These are phyloP conservation scores for Venustoraphidia nigricollis DNA, from an alignment of 2,888 invertebrate genomes.

Conservation along the genomic window DNA sequence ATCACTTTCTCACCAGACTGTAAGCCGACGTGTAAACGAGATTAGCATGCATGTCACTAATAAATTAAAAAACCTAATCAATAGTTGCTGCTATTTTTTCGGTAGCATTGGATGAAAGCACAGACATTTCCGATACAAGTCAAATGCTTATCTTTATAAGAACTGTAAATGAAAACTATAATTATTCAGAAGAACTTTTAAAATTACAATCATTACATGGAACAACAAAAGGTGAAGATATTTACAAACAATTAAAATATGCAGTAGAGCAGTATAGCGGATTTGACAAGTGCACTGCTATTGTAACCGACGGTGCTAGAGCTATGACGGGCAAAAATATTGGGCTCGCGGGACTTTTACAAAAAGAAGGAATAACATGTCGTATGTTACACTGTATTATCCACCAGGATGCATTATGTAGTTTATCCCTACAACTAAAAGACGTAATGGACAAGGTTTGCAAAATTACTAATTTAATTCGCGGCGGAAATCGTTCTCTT, in stretches of 20 bases:
- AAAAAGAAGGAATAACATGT: constrained; percentile 8
- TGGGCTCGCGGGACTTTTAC: background rate
- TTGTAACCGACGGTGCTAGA: constrained; percentile 10
- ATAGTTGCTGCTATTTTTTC: too few relatives aligned
- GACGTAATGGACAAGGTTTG: constrained; percentile 5
- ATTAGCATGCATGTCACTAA: too few relatives aligned
- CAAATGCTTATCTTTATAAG: background rate
- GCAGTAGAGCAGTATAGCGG: background rate
- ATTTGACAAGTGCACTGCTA: constrained; percentile 1
- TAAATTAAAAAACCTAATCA: too few relatives aligned
- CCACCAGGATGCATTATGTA: background rate
- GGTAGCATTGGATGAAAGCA: constrained; percentile 3
- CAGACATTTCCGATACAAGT: background rate
- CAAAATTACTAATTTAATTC: constrained; percentile 8
- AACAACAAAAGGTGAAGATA: background rate
- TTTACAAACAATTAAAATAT: background rate
- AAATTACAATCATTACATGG: background rate
- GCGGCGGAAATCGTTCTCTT: constrained; percentile 8
- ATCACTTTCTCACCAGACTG: too few relatives aligned
- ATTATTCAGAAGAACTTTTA: background rate
- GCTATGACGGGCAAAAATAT: constrained; percentile 11
- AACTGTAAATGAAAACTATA: background rate
- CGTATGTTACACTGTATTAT: constrained; percentile 9
- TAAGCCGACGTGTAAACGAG: too few relatives aligned
- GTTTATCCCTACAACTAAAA: background rate